These are phyloP conservation scores for Hippasteria phrygiana DNA, from an alignment of 53 echinoderm and acorn worm genomes.

Conservation along the genomic window DNA sequence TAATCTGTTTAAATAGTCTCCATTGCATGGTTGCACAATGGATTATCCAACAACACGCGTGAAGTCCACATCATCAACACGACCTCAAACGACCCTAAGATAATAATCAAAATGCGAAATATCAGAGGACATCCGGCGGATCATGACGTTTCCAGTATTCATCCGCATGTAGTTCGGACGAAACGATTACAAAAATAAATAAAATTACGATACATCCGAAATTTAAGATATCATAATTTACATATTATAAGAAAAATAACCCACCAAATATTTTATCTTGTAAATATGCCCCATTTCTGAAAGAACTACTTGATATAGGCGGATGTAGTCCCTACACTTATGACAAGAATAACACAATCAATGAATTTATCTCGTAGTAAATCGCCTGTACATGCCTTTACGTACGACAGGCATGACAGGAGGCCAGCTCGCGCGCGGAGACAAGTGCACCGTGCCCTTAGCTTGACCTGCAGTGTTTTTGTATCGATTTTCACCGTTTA, in stretches of 20 bases:
- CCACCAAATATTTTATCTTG: background rate
- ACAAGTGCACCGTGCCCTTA: slow-evolving; percentile 39
- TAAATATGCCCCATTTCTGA: background rate
- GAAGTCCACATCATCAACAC: no score
- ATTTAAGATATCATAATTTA: background rate
- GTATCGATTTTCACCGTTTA: slow-evolving; percentile 51
- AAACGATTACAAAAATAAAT: no score
- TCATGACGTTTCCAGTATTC: no score
- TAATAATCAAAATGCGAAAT: no score
- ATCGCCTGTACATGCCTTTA: background rate
- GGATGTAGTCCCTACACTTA: slow-evolving; percentile 1
- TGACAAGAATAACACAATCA: background rate
- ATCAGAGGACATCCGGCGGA: no score
- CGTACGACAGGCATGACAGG: background rate
- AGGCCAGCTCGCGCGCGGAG: background rate
- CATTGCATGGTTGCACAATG: no score
- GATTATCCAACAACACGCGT: no score
- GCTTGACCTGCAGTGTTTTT: slow-evolving; percentile 42
- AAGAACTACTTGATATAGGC: slow-evolving; percentile 38
- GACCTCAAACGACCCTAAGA: no score
- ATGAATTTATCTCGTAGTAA: background rate
- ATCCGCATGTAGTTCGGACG: no score
- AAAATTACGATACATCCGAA: background rate
- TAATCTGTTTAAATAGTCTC: no score
- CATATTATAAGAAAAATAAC: background rate